Percentiles rank a stretch among this genome's conserved stretches.
phyloP scores from a whole-genome alignment of 1,140 invertebrate genomes.

The Temnothorax curvispinosus region DNA sequence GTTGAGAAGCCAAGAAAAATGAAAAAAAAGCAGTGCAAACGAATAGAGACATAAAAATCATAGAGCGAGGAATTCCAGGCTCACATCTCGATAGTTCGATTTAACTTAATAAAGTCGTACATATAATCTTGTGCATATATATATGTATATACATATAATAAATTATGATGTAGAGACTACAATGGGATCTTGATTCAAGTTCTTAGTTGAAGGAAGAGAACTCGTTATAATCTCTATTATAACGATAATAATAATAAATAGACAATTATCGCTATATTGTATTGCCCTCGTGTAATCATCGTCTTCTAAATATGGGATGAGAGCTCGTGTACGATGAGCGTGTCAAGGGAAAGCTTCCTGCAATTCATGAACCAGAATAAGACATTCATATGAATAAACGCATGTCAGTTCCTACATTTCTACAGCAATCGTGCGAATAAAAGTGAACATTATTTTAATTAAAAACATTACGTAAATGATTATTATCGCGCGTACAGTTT shows the following conservation, averaged over 20 bases:
- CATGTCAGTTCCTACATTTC: slow-evolving; percentile 60
- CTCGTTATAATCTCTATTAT: background rate
- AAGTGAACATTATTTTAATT: slow-evolving; percentile 43
- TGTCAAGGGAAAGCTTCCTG: slow-evolving; percentile 68
- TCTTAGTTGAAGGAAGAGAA: background rate
- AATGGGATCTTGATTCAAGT: background rate
- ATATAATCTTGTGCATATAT: too few species aligned
- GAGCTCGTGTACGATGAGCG: slow-evolving; percentile 64
- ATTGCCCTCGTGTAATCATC: slow-evolving; percentile 17
- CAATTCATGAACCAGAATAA: slow-evolving; percentile 66
- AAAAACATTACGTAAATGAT: background rate
- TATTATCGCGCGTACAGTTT: slow-evolving; percentile 14
- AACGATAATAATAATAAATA: background rate
- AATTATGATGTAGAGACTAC: background rate
- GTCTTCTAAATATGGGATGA: slow-evolving; percentile 71
- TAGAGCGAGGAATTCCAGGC: background rate
- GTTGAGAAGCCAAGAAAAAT: background rate
- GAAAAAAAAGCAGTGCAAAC: background rate
- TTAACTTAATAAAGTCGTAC: background rate
- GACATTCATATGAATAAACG: slow-evolving; percentile 69
- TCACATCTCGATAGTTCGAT: background rate
- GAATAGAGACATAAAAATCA: background rate
- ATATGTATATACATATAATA: too few species aligned
- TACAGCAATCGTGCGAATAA: background rate
- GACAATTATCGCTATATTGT: background rate